A percentile compares a stretch with the other conserved stretches of the same genome.
These are phyloP conservation scores for Saxidomus purpurata DNA, from an alignment of 1,140 invertebrate genomes.

Conservation along the genomic window DNA sequence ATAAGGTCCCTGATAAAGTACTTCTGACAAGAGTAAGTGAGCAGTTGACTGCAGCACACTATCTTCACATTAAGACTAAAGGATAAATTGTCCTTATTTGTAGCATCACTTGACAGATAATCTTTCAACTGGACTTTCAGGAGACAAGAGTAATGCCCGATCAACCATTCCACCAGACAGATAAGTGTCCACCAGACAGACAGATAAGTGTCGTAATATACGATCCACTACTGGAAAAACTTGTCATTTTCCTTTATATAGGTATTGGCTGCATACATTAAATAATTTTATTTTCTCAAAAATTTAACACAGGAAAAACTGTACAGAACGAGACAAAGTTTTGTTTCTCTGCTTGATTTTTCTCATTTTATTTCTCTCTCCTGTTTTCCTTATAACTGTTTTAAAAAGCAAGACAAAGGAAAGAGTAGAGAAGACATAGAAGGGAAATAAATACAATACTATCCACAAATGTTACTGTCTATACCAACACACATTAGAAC, in stretches of 20 bases:
- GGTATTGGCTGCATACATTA: too few species aligned
- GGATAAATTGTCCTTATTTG: not conserved
- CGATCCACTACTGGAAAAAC: too few species aligned
- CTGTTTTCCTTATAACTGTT: not conserved
- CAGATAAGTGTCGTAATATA: too few species aligned
- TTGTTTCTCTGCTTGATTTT: too few species aligned
- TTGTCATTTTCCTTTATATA: too few species aligned
- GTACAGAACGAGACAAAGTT: too few species aligned
- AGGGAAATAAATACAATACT: slow-evolving; percentile 7
- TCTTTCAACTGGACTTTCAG: not conserved
- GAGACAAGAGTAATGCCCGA: not conserved
- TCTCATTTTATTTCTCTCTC: too few species aligned
- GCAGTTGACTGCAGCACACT: not conserved
- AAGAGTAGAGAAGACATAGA: not conserved
- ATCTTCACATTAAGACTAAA: not conserved
- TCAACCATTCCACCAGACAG: not conserved
- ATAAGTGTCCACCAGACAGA: too few species aligned
- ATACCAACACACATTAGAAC: too few species aligned
- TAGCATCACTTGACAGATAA: not conserved
- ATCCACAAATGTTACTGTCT: not conserved
- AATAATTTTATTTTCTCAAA: too few species aligned
- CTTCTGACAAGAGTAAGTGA: not conserved
- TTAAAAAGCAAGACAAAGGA: not conserved
- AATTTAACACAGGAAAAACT: too few species aligned
- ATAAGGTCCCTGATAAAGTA: not conserved